Evolutionary conservation across 2,888 invertebrate genomes (phyloP), one percentile per base, ranked within the genome.

Genomic region (Tiliacea citrago): DNA sequence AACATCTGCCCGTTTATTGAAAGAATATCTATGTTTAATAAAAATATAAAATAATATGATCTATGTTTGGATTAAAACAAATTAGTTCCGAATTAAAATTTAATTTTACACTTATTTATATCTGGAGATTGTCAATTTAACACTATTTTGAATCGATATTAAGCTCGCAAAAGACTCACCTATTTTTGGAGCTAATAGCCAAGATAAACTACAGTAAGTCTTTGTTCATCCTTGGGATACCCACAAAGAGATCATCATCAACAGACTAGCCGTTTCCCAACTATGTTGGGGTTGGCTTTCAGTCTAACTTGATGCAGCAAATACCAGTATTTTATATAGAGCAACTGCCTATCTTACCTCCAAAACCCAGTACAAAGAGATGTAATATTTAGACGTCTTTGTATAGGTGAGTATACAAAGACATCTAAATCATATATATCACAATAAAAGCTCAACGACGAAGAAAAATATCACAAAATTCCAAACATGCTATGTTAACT

Each of bases 121-220:
- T 3, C 2, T 24, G 35, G 16, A 66, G n/a, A 47, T 16, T 13
- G 2, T 5, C 12, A 76, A 75, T 75, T 76, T 75, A 2, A 47
- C n/a, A 68, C 24, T 47, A 24, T 60, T 47, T 61, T 16, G 18
- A 21, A 16, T 4, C 7, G 16, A 39, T 53, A 4, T n/a, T 7
- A 51, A 35, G 6, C 35, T 10, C 10, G 9, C 35, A 10, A 53
- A 35, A 4, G 4, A 53, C 16, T 66, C 6, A n/a, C 10, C 7
- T 16, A 16, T 9, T n/a, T 9, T n/a, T 49, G 1, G 2, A 21
- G n/a, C n/a, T n/a, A n/a, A n/a, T n/a, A n/a, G n/a, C 1, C 12
- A 4, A 45, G 0, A 65, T 0, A 49, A 66, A 35, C 3, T 16
- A 39, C 16, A 21, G 4, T 13, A 5, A 49, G 6, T 35, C 49